A percentile compares a stretch with the other conserved stretches of the same genome.
These are phyloP conservation scores for Nebria ingens DNA, from an alignment of 1,140 invertebrate species.

Conservation along the genomic window DNA sequence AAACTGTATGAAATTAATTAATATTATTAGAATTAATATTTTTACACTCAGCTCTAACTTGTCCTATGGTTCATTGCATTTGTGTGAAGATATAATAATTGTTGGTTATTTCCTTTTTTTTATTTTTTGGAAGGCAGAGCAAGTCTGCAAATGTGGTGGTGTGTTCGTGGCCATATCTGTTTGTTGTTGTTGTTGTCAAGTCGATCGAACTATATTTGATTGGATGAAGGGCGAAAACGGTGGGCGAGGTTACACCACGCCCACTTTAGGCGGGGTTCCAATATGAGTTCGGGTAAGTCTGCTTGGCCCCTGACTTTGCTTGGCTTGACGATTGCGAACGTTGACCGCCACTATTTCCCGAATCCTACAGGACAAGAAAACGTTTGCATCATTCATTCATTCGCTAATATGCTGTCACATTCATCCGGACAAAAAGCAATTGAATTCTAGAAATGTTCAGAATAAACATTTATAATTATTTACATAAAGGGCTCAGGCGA, in stretches of 20 bases:
- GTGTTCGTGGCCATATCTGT: too few relatives aligned
- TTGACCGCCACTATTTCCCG: conserved; percentile 51
- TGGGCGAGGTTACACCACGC: neutral
- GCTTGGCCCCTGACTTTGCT: conserved; percentile 56
- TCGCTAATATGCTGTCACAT: too few relatives aligned
- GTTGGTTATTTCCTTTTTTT: neutral
- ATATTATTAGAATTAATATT: conserved; percentile 5
- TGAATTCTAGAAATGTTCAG: too few relatives aligned
- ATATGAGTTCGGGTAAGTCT: conserved; percentile 47
- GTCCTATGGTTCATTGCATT: conserved; percentile 2
- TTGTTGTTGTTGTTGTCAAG: conserved; percentile 16
- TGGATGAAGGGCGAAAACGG: conserved; percentile 14
- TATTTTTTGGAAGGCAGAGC: neutral
- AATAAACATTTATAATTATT: too few relatives aligned
- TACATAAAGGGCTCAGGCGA: too few relatives aligned
- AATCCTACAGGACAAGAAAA: conserved; percentile 44
- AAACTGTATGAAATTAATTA: neutral
- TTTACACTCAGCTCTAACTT: conserved; percentile 3
- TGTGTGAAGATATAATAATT: neutral
- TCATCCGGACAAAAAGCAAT: too few relatives aligned
- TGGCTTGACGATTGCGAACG: conserved; percentile 55
- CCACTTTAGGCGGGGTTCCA: conserved; percentile 39
- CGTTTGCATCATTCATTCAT: too few relatives aligned
- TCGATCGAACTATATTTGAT: conserved; percentile 16
- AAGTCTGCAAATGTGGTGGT: neutral